Evolutionary conservation across 1,140 invertebrate species (phyloP), one percentile per base, ranked within the genome.

Genomic region (Platyura marginata): DNA sequence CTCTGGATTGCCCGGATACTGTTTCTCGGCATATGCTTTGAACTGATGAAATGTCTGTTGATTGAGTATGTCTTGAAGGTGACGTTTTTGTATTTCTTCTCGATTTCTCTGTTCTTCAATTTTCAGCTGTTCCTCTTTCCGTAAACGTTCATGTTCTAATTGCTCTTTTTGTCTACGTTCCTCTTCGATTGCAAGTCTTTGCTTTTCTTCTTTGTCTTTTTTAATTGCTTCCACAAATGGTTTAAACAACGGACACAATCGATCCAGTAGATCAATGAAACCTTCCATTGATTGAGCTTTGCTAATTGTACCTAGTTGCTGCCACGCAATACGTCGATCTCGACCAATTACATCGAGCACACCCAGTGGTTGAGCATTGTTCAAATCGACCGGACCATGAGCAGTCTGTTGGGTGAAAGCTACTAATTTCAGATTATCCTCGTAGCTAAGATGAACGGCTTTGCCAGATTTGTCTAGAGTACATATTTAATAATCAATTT

Each of bases 21-120:
- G 94, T 56, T 97, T 90, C 49, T 94, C 83, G 1, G 93, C 90
- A 63, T 98, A 98, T 38, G 73, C 52, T 57, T 79, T 78, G 59
- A 98, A 98, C 61, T 96, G 90, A 44, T 79, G 73, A 61, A 83
- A 93, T 0, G 94, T 98, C 66, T 98, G 94, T 52, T 89, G 82
- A 64, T 98, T 98, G 6, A 98, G 65, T 11, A 90, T 91, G 57
- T 95, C 88, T 66, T 97, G 87, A 54, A 98, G 89, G 57, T 89
- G 80, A 54, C 81, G 69, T 51, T 72, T 67, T 56, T 69, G 66
- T 50, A 79, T 70, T 47, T 79, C 75, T 54, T 83, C 77, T 22
- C 69, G 48, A 49, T 69, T 66, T 48, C 67, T 66, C 49, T 71
- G 62, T 45, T 67, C 67, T 18, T 69, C 62, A 42, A 71, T 63